A percentile compares a stretch with the other conserved stretches of the same genome.
phyloP scores from a whole-genome alignment of 2,888 invertebrate species.

The Stictocephala bisonia region DNA sequence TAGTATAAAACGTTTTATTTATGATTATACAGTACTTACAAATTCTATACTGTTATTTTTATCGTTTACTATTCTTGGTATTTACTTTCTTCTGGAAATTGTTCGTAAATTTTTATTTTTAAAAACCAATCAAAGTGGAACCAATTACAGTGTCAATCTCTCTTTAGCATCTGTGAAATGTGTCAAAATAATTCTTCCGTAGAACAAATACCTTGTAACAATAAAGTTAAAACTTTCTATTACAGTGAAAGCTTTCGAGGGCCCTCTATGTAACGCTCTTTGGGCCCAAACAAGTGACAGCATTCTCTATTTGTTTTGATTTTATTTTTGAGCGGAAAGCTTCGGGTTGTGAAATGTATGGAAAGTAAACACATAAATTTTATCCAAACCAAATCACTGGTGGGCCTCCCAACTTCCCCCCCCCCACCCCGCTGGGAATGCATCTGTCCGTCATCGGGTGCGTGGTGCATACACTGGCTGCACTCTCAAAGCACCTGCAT shows the following conservation, averaged over 20 bases:
- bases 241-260: conserved; percentile 37
- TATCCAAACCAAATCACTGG: conserved; percentile 38
- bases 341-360: conserved; percentile 42
- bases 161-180: background rate
- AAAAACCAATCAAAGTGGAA: too few species aligned
- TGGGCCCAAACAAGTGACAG: conserved; percentile 29
- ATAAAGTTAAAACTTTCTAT: conserved; percentile 33
- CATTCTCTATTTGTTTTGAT: conserved; percentile 39
- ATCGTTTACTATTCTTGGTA: too few species aligned
- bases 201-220: conserved; percentile 32
- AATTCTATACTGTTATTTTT: too few species aligned
- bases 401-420: conserved; percentile 4
- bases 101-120: too few species aligned
- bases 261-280: conserved; percentile 35
- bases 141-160: too few species aligned
- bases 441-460: conserved; percentile 32
- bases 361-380: conserved; percentile 42
- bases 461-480: background rate
- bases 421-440: background rate
- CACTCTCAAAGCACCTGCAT: conserved; percentile 29
- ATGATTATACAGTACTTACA: too few species aligned
- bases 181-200: conserved; percentile 18
- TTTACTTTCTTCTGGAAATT: too few species aligned
- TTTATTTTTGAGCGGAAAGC: conserved; percentile 42
- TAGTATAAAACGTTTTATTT: too few species aligned